These are phyloP conservation scores for Sminthurinus signatus DNA, from an alignment of 1,140 invertebrate species.

Conservation along the genomic window DNA sequence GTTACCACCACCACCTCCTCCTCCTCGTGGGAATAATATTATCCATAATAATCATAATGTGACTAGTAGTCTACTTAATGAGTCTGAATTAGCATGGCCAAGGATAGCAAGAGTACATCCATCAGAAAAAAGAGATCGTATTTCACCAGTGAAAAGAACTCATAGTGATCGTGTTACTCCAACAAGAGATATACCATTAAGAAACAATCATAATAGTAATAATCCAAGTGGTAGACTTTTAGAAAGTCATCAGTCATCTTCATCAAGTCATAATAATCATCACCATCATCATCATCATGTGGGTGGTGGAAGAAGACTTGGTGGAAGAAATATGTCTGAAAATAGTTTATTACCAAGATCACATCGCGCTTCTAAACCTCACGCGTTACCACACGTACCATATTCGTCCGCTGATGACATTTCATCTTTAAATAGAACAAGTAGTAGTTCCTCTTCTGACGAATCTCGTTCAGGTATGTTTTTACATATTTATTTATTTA, in stretches of 20 bases:
- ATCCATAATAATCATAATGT: not conserved
- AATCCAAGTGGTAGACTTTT: too few species aligned
- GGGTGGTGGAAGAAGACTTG: constrained; percentile 14
- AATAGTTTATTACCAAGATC: constrained; percentile 25
- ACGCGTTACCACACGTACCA: constrained; percentile 27
- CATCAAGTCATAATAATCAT: not conserved
- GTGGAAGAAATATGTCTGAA: constrained; percentile 33
- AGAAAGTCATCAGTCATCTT: too few species aligned
- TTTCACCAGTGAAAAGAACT: constrained; percentile 38
- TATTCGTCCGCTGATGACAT: constrained; percentile 73
- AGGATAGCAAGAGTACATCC: constrained; percentile 39
- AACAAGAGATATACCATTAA: constrained; percentile 27
- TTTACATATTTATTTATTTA: too few species aligned
- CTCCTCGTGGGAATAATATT: constrained; percentile 26
- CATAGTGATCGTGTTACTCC: constrained; percentile 39
- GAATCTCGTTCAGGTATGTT: constrained; percentile 57
- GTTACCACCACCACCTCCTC: constrained; percentile 45
- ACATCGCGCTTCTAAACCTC: constrained; percentile 20
- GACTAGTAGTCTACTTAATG: constrained; percentile 2
- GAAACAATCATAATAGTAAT: not conserved
- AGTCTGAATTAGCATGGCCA: constrained; percentile 37
- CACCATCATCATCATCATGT: not conserved
- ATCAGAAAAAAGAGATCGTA: constrained; percentile 37
- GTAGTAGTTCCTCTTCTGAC: constrained; percentile 69
- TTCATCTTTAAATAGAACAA: constrained; percentile 67